Percentiles rank a stretch among this genome's conserved stretches.
Conservation (phyloP, 2,888 invertebrate species). For the Drosophila suboccidentalis region DNA sequence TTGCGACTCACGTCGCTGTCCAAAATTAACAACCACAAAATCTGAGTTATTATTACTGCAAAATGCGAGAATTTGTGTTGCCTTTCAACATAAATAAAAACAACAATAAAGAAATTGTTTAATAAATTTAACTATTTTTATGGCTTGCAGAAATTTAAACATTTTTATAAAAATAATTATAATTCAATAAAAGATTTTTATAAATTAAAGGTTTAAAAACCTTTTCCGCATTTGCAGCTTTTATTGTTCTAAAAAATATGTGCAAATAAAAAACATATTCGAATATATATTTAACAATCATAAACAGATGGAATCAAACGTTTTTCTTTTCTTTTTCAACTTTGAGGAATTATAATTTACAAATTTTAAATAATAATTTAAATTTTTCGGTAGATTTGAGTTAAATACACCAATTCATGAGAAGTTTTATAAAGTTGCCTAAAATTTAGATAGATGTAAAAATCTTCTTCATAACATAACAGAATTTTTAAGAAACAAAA, state of each 20-base stretch:
- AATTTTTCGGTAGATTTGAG: no score
- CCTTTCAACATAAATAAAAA: constrained; percentile 17
- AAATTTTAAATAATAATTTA: no score
- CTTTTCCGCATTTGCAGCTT: no score
- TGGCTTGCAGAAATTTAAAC: background rate
- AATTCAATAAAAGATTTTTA: background rate
- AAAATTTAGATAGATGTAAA: no score
- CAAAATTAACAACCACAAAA: constrained; percentile 76
- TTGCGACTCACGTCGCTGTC: constrained; percentile 69
- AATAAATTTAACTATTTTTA: constrained; percentile 35
- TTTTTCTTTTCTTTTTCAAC: background rate
- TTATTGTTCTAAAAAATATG: background rate
- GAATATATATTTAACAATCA: background rate
- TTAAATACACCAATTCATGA: no score
- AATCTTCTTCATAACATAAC: no score
- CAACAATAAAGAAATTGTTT: constrained; percentile 12
- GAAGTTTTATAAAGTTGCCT: no score
- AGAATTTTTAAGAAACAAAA: no score
- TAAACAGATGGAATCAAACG: background rate
- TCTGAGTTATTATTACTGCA: constrained; percentile 74
- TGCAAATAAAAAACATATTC: background rate
- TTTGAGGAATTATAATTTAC: no score
- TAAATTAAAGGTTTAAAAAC: background rate
- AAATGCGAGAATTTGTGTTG: constrained; percentile 51
- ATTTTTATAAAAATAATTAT: background rate